Evolutionary conservation across 2,797 vertebrate species (phyloP).

Genomic region (Delichon dasypus): DNA sequence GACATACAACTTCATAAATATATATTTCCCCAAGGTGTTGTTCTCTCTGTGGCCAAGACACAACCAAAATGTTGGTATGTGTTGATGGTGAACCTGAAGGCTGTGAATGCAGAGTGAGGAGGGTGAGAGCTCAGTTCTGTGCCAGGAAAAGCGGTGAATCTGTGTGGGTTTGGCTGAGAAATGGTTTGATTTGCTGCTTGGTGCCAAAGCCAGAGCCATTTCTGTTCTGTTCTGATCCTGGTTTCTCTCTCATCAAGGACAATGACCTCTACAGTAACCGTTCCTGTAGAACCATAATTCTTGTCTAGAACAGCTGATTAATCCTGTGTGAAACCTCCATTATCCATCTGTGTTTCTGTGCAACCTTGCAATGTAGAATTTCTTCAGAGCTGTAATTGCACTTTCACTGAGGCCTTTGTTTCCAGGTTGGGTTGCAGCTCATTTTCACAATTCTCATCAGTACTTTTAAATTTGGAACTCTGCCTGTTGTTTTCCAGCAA

Average conservation of each 20-base stretch:
- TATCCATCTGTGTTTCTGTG: not conserved
- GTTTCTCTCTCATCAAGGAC: not conserved
- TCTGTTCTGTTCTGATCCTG: not conserved
- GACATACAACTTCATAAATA: not conserved
- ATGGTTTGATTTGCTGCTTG: not conserved
- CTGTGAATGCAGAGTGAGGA: not conserved
- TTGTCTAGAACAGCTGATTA: rapidly evolving
- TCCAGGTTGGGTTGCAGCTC: no score
- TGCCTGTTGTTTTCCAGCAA: no score
- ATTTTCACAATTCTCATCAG: no score
- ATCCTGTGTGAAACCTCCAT: not conserved
- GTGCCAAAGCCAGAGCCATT: not conserved
- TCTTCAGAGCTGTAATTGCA: no score
- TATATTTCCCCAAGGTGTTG: rapidly evolving
- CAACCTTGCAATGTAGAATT: rapidly evolving
- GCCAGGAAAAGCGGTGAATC: no score
- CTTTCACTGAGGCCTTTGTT: no score
- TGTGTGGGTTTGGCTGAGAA: not conserved
- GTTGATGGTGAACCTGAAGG: not conserved
- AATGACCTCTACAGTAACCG: rapidly evolving
- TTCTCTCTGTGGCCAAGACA: not conserved
- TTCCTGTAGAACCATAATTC: rapidly evolving
- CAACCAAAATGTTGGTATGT: not conserved
- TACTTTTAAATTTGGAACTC: no score
- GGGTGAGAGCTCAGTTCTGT: not conserved